Base-by-base conservation (phyloP, 2,888 invertebrate species). In the Coleophora flavipennella region DNA sequence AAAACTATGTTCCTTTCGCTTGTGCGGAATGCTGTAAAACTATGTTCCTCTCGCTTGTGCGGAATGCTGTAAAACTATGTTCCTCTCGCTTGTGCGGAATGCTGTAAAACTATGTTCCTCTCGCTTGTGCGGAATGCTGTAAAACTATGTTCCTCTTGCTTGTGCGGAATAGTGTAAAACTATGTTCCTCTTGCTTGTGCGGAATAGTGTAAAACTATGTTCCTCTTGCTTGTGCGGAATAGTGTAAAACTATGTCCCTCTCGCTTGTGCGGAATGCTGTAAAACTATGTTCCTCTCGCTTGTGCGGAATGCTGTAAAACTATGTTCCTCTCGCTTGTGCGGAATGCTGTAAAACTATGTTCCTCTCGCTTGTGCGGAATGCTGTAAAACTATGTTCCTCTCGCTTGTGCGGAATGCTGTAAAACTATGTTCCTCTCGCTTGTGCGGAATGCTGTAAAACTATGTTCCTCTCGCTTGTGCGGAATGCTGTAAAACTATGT, bases 241-340 rank as follows among this genome's bases (percentile, higher is more conserved):
- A n/a, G n/a, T n/a, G n/a, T n/a, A n/a, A n/a, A n/a, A n/a, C n/a
- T n/a, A n/a, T n/a, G n/a, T 39, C 39, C 36, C 39, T 39, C 42
- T 37, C 29, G 13, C 33, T 38, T 27, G 38, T 38, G 31, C 8
- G 31, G 37, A 33, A 39, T n/a, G n/a, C n/a, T n/a, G n/a, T n/a
- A n/a, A n/a, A n/a, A n/a, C n/a, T n/a, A n/a, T n/a, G n/a, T 39
- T 36, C 36, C 39, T 39, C 42, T 37, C 29, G 13, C 33, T 38
- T 27, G 38, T 38, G 31, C 8, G 31, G 37, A 33, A 39, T n/a
- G n/a, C n/a, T n/a, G n/a, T n/a, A n/a, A n/a, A n/a, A n/a, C n/a
- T n/a, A n/a, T n/a, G n/a, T 39, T 36, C 36, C 39, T 39, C 42
- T 37, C 29, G 13, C 33, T 38, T 27, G 38, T 38, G 31, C 8